Base-by-base conservation (phyloP, 1,140 invertebrate species). In the Delia radicum region DNA sequence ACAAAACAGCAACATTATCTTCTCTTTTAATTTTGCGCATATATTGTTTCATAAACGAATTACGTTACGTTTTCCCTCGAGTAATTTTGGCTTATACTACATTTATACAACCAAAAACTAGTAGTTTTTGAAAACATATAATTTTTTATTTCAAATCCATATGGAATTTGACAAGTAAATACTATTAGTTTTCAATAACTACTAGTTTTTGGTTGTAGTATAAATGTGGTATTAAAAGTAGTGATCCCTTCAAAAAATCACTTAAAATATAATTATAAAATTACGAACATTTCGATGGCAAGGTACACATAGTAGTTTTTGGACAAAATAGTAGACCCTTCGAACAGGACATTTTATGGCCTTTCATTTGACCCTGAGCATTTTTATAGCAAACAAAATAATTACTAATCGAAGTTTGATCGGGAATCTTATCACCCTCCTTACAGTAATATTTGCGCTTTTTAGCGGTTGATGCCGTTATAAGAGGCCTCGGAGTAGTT, bases 381-480 rank as follows among this genome's bases (percentile, higher is more conserved):
- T 79, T 85, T 77, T 86, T 86, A 71, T 84, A 86, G 81, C 85
- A 86, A 28, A 86, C 79, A 75, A 85, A 86, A 62, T 86, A 86
- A 78, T 79, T 86, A 74, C 75, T 79, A 12, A 82, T 81, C 5
- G 84, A 86, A 13, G 82, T 83, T 77, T 84, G 83, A 76, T 86
- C 85, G 0, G 83, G 79, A 27, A 86, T 81, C 72, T 86, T 86
- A 29, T 84, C 84, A 21, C 83, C 84, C 77, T 86, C 85, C 73
- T 80, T 81, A 76, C 85, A 86, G 73, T 83, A 84, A 55, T 84
- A 83, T 55, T 84, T 84, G 2, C 85, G 81, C 71, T 85, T 85
- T 71, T 82, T 85, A 0, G 65, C 79, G 18, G 75, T 77, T 6
- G 74, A 15, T 21, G 55, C 12, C 15, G 74, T 28, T 29, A 37